Conservation (phyloP, 2,888 invertebrate genomes). For the Agrypnus murinus region DNA sequence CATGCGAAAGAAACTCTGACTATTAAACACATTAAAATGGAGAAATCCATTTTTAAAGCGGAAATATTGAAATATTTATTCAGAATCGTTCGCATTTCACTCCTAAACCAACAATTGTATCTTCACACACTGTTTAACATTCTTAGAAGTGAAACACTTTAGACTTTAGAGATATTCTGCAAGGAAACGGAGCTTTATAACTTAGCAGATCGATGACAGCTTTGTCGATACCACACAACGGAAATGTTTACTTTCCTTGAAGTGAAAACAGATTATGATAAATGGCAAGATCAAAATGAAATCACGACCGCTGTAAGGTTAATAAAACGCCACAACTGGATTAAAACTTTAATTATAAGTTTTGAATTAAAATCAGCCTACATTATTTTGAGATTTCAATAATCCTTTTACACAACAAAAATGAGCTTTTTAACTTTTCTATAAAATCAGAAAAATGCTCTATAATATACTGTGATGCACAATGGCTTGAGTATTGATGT, state of each 20-base stretch:
- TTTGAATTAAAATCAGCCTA: no score
- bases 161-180: constrained; percentile 30
- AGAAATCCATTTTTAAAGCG: constrained; percentile 17
- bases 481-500: not conserved
- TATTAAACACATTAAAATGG: not conserved
- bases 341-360: no score
- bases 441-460: no score
- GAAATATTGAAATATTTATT: constrained; percentile 10
- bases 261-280: constrained; percentile 23
- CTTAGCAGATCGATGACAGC: constrained; percentile 28
- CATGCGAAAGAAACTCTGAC: not conserved
- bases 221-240: constrained; percentile 13
- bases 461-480: not conserved
- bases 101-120: constrained; percentile 30
- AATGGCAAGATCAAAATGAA: constrained; percentile 2
- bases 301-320: no score
- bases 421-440: no score
- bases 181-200: constrained; percentile 25
- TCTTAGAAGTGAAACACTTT: constrained; percentile 35
- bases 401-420: no score
- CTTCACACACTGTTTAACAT: constrained; percentile 40
- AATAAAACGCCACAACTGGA: no score
- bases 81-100: constrained; percentile 17
- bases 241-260: constrained; percentile 25
- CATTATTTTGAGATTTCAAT: no score